Base-by-base conservation (phyloP, 2,888 invertebrate species). In the Agriopis marginaria region DNA sequence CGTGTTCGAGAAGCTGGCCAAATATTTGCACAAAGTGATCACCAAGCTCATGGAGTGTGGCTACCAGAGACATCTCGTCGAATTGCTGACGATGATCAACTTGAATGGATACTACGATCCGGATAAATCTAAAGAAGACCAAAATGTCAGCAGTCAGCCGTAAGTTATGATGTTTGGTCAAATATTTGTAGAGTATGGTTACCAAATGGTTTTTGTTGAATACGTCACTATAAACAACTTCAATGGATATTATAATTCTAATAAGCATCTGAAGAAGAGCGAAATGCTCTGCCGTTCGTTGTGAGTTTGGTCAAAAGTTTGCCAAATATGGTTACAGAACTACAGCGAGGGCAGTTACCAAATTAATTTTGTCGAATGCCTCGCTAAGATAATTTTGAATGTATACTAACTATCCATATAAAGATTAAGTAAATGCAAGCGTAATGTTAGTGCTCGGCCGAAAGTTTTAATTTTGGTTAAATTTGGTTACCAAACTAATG, bases 21-120 rank as follows among this genome's bases (percentile, higher is more conserved):
- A 95, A 47, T 96, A 96, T 77, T 88, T 96, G 42, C 95, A 95
- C 77, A 96, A 96, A 82, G 95, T 96, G 1, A 85, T 96, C 8
- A 93, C 94, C 0, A 96, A 96, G 78, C 91, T 96, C 4, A 95
- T 95, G 77, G 95, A 95, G 72, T 95, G 95, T 74, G 96, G 96
- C 0, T 96, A 96, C 81, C 96, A 96, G 78, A 95, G 96, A 0
- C 96, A 96, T 84, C 84, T 96, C 49, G 93, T 95, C 40, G 96
- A 96, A 75, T 89, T 97, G 59, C 85, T 96, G 3, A 95, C 96
- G 68, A 95, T 96, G 89, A 92, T 96, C 63, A 96, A 96, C 79
- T 90, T 96, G 67, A 97, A 96, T 81, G 93, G 94, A 51, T 95
- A 95, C 81, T 96, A 95, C 70, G 88, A 92, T 42, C 84, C 86